Percentiles rank a stretch among this genome's conserved stretches.
phyloP scores from a whole-genome alignment of 2,888 invertebrate species.

The Lordiphosa fenestrarum region DNA sequence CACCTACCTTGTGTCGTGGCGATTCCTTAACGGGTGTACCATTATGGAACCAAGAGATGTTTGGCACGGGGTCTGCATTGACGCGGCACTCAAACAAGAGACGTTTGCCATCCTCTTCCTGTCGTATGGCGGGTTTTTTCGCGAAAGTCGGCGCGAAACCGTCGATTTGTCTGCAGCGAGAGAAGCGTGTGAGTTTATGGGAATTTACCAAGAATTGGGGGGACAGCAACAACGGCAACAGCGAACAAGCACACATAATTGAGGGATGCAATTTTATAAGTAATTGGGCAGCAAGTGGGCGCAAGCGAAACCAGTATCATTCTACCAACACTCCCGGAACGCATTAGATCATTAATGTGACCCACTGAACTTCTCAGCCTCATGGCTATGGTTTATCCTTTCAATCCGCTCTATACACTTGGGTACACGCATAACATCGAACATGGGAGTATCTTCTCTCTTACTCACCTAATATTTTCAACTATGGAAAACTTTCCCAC shows the following conservation, averaged over 20 bases:
- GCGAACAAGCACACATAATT: too few species aligned
- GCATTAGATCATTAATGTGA: too few species aligned
- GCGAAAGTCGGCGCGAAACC: slow-evolving; percentile 98
- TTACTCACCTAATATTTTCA: slow-evolving; percentile 48
- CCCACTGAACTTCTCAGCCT: too few species aligned
- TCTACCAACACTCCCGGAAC: too few species aligned
- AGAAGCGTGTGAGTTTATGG: not conserved
- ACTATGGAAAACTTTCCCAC: slow-evolving; percentile 48
- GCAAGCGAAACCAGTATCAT: too few species aligned
- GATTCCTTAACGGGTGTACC: slow-evolving; percentile 89
- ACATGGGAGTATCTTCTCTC: not conserved
- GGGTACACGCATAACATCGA: not conserved
- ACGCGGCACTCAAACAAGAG: slow-evolving; percentile 96
- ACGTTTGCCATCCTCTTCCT: slow-evolving; percentile 97
- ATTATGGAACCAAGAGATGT: slow-evolving; percentile 95
- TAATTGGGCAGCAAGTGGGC: too few species aligned
- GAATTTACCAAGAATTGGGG: not conserved
- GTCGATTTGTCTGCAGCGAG: slow-evolving; percentile 92
- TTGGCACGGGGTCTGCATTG: slow-evolving; percentile 94
- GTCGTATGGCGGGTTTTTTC: slow-evolving; percentile 97
- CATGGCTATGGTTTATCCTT: too few species aligned
- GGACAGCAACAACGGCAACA: not conserved
- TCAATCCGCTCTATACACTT: too few species aligned
- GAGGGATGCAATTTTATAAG: too few species aligned
- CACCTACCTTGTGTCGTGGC: slow-evolving; percentile 91